These are phyloP conservation scores for Cheumatopsyche charites DNA, from an alignment of 1,140 invertebrate genomes.

Conservation along the genomic window DNA sequence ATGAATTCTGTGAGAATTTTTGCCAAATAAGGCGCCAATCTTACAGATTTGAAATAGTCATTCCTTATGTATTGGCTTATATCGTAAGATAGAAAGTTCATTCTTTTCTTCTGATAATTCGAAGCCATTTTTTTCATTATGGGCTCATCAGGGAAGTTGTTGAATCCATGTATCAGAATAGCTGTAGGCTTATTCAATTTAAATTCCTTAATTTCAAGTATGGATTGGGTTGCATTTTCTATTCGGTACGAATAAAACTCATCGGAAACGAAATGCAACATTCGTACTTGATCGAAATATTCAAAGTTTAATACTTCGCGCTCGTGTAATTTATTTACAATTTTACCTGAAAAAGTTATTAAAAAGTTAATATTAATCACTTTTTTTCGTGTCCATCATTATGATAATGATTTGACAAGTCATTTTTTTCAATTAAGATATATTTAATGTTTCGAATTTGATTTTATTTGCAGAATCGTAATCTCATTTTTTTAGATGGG, in stretches of 20 bases:
- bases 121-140: conserved; percentile 33
- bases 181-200: not conserved
- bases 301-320: not conserved
- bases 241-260: not conserved
- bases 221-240: not conserved
- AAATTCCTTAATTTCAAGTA: not conserved
- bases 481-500: no score
- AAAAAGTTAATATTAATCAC: not conserved
- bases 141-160: conserved; percentile 27
- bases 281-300: not conserved
- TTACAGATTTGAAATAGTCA: conserved; percentile 13
- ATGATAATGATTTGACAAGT: no score
- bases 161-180: conserved; percentile 39
- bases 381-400: not conserved
- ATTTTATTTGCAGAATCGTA: no score
- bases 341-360: not conserved
- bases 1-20: conserved; percentile 38
- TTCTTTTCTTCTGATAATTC: conserved; percentile 22
- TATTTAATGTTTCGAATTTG: no score
- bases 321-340: not conserved
- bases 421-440: no score
- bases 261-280: conserved; percentile 1
- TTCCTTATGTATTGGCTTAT: conserved; percentile 23
- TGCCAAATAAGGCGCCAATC: conserved; percentile 29
- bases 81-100: conserved; percentile 42